phyloP scores from a whole-genome alignment of 2,113 vertebrate genomes.

The Okapia johnstoni region DNA sequence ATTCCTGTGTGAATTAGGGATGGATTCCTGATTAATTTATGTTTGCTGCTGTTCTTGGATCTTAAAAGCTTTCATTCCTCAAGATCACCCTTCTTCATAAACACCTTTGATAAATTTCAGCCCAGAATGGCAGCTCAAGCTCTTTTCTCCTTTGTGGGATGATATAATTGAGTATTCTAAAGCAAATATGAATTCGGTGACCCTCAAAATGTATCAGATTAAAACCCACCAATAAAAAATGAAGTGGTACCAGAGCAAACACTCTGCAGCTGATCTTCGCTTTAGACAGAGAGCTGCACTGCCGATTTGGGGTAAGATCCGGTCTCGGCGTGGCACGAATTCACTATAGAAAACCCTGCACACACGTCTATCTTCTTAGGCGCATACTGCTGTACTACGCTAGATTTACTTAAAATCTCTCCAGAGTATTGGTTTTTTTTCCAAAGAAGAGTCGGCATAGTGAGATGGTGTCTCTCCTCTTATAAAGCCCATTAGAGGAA shows the following conservation, averaged over 20 bases:
- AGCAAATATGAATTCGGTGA: constrained; percentile 26
- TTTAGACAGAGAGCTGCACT: fast-evolving
- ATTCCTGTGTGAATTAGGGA: constrained; percentile 28
- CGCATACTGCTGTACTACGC: not conserved
- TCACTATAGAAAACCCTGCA: constrained; percentile 20
- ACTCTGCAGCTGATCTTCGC: not conserved
- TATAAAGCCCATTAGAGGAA: constrained; percentile 55
- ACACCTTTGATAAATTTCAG: constrained; percentile 24
- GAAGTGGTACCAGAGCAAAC: not conserved
- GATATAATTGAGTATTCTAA: constrained; percentile 24
- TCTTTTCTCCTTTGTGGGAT: not conserved
- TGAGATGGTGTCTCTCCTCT: constrained; percentile 29
- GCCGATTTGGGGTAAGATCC: fast-evolving
- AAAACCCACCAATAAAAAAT: not conserved
- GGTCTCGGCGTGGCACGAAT: not conserved
- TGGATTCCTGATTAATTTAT: not conserved
- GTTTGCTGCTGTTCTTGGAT: constrained; percentile 41
- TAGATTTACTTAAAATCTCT: constrained; percentile 24
- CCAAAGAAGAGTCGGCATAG: constrained; percentile 56
- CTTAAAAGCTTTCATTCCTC: constrained; percentile 40
- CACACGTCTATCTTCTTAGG: not conserved
- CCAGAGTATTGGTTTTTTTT: constrained; percentile 52
- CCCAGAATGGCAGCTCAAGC: not conserved
- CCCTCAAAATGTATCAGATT: constrained; percentile 5
- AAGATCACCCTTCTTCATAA: constrained; percentile 17